Evolutionary conservation across 2,888 invertebrate genomes (phyloP), one percentile per base, ranked within the genome.

Genomic region (Heliconius erato): DNA sequence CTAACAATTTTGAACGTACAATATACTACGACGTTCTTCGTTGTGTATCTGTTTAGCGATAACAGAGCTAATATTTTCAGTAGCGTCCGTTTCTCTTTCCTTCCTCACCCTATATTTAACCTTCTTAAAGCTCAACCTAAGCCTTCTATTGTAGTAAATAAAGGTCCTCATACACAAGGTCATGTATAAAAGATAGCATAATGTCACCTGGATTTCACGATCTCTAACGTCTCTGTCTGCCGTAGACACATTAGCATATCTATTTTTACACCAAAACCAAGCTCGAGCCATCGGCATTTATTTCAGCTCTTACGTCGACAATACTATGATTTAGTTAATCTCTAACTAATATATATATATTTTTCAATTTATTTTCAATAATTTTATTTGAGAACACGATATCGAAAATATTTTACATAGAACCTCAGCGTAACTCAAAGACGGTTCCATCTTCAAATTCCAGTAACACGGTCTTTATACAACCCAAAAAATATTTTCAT

Each of bases 71-170:
- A 69, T 69, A 69, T n/a, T 40, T 40, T 69, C 69, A 35, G n/a
- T 35, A 69, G 35, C 40, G 40, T 69, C 69, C 23, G 44, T 71
- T 71, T 44, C 71, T 44, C 44, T 71, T 71, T 26, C 26, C 40
- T 71, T 44, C 40, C 40, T 71, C 44, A 16, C 71, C n/a, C 44
- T n/a, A 71, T 71, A 26, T 71, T 71, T 71, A 71, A 71, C 71
- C 71, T 69, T 69, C 68, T 44, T 71, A 71, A 44, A 44, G 40
- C 44, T 71, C 26, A 72, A 49, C 26, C 14, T 44, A 72, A 72
- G 72, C 72, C 9, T 44, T 71, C 71, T 44, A 49, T 49, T 72
- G 72, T 49, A 72, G 44, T 72, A 49, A 72, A 72, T 49, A 72
- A 49, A 72, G 49, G 7, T 44, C 72, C 72, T 49, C 16, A 72